phyloP scores from a whole-genome alignment of 2,888 invertebrate species.

The Spodoptera littoralis region DNA sequence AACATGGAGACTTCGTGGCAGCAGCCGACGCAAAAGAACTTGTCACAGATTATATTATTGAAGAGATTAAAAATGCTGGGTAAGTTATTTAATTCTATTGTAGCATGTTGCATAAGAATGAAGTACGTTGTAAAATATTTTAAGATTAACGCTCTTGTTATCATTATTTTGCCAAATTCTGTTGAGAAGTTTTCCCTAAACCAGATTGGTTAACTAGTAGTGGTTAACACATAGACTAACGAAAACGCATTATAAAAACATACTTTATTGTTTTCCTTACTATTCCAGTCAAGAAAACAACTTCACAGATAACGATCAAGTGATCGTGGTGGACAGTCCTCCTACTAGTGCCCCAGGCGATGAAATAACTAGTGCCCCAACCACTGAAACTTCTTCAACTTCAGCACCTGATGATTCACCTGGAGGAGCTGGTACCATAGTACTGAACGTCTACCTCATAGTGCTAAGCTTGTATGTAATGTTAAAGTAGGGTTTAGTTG shows the following conservation, averaged over 20 bases:
- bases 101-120: no score
- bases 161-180: no score
- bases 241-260: no score
- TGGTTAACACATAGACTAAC: no score
- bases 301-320: conserved; percentile 9
- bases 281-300: conserved; percentile 34
- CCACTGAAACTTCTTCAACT: not conserved
- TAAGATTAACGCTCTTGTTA: no score
- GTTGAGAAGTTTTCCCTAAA: no score
- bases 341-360: not conserved
- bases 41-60: conserved; percentile 72
- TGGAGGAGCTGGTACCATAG: conserved; percentile 20
- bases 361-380: not conserved
- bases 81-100: conserved; percentile 10
- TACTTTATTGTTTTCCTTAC: no score
- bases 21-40: conserved; percentile 71
- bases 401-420: not conserved
- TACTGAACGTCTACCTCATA: conserved; percentile 27
- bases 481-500: conserved; percentile 10
- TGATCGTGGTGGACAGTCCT: conserved; percentile 12
- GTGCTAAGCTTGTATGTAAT: conserved; percentile 21
- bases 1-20: conserved; percentile 68
- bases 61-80: conserved; percentile 49
- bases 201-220: no score
- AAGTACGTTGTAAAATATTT: no score